Percentiles rank a stretch among this genome's conserved stretches.
phyloP scores from a whole-genome alignment of 2,113 vertebrate species.

The Siphamia tubifer region DNA sequence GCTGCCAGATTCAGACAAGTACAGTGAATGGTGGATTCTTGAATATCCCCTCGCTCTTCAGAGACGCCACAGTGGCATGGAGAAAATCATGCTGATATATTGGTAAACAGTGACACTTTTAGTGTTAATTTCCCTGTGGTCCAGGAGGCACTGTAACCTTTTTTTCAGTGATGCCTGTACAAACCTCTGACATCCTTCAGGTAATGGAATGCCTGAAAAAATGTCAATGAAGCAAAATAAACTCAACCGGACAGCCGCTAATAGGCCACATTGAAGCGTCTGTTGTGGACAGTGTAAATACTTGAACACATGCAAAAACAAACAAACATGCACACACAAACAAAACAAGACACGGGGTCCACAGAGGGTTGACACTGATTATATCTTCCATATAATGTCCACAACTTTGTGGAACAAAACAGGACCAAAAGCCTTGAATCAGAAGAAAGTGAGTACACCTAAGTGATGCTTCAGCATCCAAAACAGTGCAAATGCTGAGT shows the following conservation, averaged over 20 bases:
- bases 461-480: constrained; percentile 43
- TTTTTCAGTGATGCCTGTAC: constrained; percentile 21
- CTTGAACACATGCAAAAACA: constrained; percentile 33
- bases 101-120: constrained; percentile 14
- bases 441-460: constrained; percentile 62
- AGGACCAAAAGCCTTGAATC: constrained; percentile 72
- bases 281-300: constrained; percentile 45
- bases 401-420: constrained; percentile 48
- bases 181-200: constrained; percentile 19
- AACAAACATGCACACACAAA: not conserved
- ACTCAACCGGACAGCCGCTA: constrained; percentile 13
- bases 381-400: constrained; percentile 51
- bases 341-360: constrained; percentile 4
- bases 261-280: constrained; percentile 30
- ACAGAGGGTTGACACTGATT: constrained; percentile 17
- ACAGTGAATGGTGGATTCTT: not conserved
- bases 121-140: constrained; percentile 26
- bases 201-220: not conserved
- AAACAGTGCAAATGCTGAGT: constrained; percentile 42
- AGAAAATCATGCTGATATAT: constrained; percentile 12
- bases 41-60: constrained; percentile 8
- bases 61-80: not conserved
- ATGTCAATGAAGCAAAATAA: not conserved
- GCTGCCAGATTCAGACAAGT: not conserved
- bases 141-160: not conserved